Percentiles rank a stretch among this genome's conserved stretches.
Evolutionary conservation across 2,797 vertebrate species (phyloP).

Genomic region (Hippopotamyrus pictus): DNA sequence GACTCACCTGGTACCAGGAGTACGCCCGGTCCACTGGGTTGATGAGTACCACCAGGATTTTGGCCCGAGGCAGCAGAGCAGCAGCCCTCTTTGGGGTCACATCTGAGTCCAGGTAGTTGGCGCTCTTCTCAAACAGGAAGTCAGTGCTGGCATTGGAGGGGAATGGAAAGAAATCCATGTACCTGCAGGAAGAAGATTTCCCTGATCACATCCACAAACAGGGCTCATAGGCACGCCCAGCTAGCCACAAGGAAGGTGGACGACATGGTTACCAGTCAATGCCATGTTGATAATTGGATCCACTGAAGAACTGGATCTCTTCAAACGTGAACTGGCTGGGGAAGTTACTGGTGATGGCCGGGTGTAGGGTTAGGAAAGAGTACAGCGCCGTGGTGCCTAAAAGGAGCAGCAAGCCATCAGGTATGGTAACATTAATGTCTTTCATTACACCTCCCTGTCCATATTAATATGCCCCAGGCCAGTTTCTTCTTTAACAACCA

Average conservation of each 20-base stretch:
- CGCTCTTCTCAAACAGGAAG: conserved; percentile 97
- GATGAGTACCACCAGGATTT: conserved; percentile 85
- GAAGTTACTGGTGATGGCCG: conserved; percentile 90
- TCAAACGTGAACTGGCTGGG: conserved; percentile 86
- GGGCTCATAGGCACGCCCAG: neutral
- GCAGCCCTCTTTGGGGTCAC: conserved; percentile 77
- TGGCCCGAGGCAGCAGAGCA: conserved; percentile 84
- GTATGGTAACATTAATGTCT: neutral
- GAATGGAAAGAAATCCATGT: conserved; percentile 98
- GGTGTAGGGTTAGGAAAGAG: conserved; percentile 89
- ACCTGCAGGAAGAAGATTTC: conserved; percentile 63
- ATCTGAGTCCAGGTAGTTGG: conserved; percentile 92
- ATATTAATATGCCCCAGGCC: neutral
- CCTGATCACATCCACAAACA: neutral
- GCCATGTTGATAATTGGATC: conserved; percentile 85
- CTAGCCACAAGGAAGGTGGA: neutral
- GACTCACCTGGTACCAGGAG: conserved; percentile 93
- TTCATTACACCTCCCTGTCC: neutral
- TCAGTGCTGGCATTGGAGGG: conserved; percentile 96
- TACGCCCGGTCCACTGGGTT: conserved; percentile 88
- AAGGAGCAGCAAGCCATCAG: conserved; percentile 21
- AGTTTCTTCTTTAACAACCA: neutral
- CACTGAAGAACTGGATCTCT: conserved; percentile 95
- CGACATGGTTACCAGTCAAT: conserved; percentile 83
- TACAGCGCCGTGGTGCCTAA: conserved; percentile 90